phyloP scores from a whole-genome alignment of 2,113 vertebrate genomes.

The Sebastes fasciatus region DNA sequence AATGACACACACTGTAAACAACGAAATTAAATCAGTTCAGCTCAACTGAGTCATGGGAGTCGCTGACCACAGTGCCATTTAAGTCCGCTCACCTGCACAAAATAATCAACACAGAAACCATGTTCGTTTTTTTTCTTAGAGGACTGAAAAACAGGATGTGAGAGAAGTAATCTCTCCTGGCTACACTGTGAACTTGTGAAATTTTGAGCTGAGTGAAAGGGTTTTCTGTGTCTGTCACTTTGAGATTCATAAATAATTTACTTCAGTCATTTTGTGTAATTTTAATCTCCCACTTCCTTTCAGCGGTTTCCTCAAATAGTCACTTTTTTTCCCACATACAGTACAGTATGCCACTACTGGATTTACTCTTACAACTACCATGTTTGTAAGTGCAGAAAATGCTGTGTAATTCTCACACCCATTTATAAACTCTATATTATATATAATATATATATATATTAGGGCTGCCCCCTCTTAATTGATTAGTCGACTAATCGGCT shows the following conservation, averaged over 20 bases:
- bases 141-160: neutral
- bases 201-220: conserved; percentile 4
- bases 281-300: conserved; percentile 41
- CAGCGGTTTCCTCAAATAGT: conserved; percentile 35
- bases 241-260: conserved; percentile 51
- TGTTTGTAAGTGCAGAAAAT: neutral
- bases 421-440: neutral
- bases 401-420: neutral
- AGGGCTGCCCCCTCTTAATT: too few species aligned
- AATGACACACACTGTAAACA: neutral
- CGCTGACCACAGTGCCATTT: neutral
- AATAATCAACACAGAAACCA: neutral
- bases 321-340: conserved; percentile 30
- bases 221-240: conserved; percentile 36
- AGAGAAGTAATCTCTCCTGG: conserved; percentile 8
- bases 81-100: neutral
- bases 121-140: neutral
- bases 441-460: neutral
- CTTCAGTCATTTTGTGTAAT: conserved; percentile 38
- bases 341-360: neutral
- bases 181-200: conserved; percentile 4
- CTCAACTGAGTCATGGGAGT: neutral
- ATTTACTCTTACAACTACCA: conserved; percentile 18
- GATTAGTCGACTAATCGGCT: too few species aligned
- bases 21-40: conserved; percentile 34